Conservation (phyloP, 2,888 invertebrate genomes). For the Xestobium rufovillosum region DNA sequence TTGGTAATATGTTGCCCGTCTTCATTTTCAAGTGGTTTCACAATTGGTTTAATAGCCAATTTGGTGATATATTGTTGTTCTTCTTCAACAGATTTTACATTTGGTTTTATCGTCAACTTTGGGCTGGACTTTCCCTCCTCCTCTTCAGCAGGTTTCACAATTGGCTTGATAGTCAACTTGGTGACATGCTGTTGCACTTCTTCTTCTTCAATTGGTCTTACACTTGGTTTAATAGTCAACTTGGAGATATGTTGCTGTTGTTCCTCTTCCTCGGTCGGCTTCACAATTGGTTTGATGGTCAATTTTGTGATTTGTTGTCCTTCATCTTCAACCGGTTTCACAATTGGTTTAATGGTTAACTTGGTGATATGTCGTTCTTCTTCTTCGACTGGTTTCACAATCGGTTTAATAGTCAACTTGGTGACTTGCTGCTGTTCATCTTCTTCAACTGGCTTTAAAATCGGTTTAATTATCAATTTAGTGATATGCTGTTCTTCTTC, state of each 20-base stretch:
- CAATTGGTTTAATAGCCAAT: not conserved
- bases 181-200: conserved; percentile 14
- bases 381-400: conserved; percentile 19
- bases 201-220: conserved; percentile 20
- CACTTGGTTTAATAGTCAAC: conserved; percentile 19
- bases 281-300: conserved; percentile 44
- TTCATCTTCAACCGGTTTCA: conserved; percentile 28
- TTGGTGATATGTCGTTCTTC: too few species aligned
- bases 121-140: conserved; percentile 31
- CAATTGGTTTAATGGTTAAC: conserved; percentile 42
- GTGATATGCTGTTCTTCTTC: conserved; percentile 24
- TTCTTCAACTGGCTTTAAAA: conserved; percentile 38
- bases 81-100: conserved; percentile 27
- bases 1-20: conserved; percentile 18
- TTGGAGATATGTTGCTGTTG: conserved; percentile 28
- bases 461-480: conserved; percentile 53
- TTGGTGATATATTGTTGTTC: conserved; percentile 44
- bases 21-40: too few species aligned
- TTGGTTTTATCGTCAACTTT: conserved; percentile 50
- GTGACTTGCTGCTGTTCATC: conserved; percentile 41
- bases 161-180: conserved; percentile 45
- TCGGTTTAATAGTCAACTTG: conserved; percentile 40
- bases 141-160: conserved; percentile 37
- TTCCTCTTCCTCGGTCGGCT: conserved; percentile 28
- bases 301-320: conserved; percentile 35